Conservation (phyloP, 2,888 invertebrate species). For the Tachina lurida region DNA sequence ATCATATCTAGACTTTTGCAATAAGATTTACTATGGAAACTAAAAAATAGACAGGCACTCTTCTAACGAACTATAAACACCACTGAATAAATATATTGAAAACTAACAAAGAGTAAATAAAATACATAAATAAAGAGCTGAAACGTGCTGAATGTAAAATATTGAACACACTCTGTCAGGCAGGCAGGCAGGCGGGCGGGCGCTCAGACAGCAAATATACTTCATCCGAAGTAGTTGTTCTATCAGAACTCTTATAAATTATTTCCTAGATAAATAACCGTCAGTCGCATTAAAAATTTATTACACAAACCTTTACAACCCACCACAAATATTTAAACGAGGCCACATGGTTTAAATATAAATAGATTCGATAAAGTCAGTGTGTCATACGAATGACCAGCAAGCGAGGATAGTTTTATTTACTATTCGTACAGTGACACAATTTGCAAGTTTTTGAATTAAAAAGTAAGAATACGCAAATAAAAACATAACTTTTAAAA, state of each 20-base stretch:
- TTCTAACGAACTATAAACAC: slow-evolving; percentile 43
- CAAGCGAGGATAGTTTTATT: background rate
- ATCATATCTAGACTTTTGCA: background rate
- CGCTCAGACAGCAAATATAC: background rate
- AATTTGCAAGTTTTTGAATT: background rate
- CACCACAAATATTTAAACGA: background rate
- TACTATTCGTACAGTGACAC: slow-evolving; percentile 4
- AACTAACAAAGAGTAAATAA: background rate
- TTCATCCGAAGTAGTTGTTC: background rate
- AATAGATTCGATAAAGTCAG: slow-evolving; percentile 2
- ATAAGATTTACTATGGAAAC: slow-evolving; percentile 37
- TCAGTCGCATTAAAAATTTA: background rate
- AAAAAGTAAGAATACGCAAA: background rate
- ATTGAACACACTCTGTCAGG: background rate
- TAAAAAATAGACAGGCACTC: slow-evolving; percentile 27
- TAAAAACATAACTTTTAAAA: too few species aligned
- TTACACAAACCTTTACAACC: background rate
- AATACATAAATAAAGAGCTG: background rate
- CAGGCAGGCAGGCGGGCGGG: too few species aligned
- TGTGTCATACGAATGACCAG: background rate
- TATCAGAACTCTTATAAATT: background rate
- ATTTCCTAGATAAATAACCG: slow-evolving; percentile 11
- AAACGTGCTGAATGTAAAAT: background rate
- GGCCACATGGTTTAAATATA: slow-evolving; percentile 26
- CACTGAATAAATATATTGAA: slow-evolving; percentile 9